A percentile compares a stretch with the other conserved stretches of the same genome.
Conservation (phyloP, 2,797 vertebrate species). For the Cetoscarus ocellatus region DNA sequence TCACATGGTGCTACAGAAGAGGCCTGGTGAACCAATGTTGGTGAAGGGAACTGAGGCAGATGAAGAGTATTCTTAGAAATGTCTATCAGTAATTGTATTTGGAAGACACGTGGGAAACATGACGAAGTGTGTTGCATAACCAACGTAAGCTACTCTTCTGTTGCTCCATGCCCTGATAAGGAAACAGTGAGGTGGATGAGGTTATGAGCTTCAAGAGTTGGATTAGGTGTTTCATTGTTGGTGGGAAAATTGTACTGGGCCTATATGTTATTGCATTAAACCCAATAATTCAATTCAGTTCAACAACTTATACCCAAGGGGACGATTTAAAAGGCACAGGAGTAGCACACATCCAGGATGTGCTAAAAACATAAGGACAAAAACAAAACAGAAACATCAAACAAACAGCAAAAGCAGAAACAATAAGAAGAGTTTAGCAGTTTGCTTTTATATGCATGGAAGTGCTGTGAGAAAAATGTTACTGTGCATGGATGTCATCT, state of each 20-base stretch:
- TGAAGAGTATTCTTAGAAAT: conserved; percentile 66
- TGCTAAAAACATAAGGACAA: too few relatives aligned
- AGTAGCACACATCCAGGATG: too few relatives aligned
- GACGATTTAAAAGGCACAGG: too few relatives aligned
- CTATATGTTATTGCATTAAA: too few relatives aligned
- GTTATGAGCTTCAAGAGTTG: conserved; percentile 21
- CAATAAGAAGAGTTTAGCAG: too few relatives aligned
- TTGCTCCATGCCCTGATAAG: conserved; percentile 65
- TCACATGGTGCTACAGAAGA: conserved; percentile 46
- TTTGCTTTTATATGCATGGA: too few relatives aligned
- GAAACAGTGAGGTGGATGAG: conserved; percentile 34
- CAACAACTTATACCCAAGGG: too few relatives aligned
- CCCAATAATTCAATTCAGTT: too few relatives aligned
- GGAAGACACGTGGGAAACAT: conserved; percentile 58
- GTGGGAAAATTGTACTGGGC: neutral
- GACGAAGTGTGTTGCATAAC: conserved; percentile 56
- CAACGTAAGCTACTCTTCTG: conserved; percentile 20
- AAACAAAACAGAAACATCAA: too few relatives aligned
- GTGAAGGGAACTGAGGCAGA: conserved; percentile 27
- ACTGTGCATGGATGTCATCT: too few relatives aligned
- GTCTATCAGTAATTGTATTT: conserved; percentile 52
- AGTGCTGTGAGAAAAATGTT: too few relatives aligned
- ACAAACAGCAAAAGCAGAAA: too few relatives aligned
- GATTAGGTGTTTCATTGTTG: conserved; percentile 27
- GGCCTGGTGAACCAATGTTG: conserved; percentile 23